Percentiles rank a stretch among this genome's conserved stretches.
Conservation (phyloP, 1,140 invertebrate genomes). For the Ooceraea biroi region DNA sequence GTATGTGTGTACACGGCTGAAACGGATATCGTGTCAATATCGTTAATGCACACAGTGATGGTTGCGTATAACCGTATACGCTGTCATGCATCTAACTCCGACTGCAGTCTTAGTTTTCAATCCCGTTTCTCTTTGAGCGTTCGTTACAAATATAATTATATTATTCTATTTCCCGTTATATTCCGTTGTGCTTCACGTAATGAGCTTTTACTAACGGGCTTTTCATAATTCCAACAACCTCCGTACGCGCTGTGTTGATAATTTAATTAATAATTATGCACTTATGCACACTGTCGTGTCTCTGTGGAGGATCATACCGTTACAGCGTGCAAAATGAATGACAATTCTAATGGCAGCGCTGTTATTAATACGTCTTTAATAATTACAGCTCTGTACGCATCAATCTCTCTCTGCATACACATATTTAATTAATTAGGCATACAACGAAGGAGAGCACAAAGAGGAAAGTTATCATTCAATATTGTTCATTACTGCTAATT, state of each 20-base stretch:
- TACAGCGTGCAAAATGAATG: not conserved
- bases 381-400: not conserved
- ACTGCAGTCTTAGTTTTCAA: slow-evolving; percentile 8
- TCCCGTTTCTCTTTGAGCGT: not conserved
- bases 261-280: slow-evolving; percentile 33
- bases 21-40: not conserved
- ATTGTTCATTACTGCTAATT: not conserved
- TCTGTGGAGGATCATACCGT: not conserved
- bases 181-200: slow-evolving; percentile 22
- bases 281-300: not conserved
- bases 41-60: slow-evolving; percentile 4
- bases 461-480: not conserved
- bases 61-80: not conserved
- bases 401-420: not conserved
- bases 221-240: slow-evolving; percentile 9
- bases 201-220: not conserved
- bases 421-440: not conserved
- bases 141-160: slow-evolving; percentile 1
- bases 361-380: not conserved
- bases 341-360: not conserved
- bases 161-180: not conserved
- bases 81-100: too few species aligned
- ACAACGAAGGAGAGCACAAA: not conserved
- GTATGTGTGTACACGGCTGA: not conserved
- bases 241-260: slow-evolving; percentile 1